These are phyloP conservation scores for Ammodytes dubius DNA, from an alignment of 2,113 vertebrate genomes.

Conservation along the genomic window DNA sequence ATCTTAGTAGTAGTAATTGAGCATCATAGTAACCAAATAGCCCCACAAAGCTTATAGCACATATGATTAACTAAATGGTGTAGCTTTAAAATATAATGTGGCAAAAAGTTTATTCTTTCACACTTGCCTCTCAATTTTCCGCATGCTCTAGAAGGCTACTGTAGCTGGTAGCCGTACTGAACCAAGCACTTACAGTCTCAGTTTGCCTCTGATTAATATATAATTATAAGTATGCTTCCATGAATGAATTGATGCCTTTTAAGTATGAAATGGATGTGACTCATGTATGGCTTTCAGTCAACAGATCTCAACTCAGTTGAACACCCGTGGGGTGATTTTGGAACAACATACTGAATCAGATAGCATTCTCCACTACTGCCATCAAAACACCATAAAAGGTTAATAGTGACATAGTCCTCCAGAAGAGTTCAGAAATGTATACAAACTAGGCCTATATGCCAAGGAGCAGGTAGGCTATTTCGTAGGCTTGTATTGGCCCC, in stretches of 20 bases:
- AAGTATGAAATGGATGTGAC: background rate
- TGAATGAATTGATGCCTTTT: no score
- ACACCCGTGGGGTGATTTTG: background rate
- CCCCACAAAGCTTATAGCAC: background rate
- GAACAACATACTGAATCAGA: background rate
- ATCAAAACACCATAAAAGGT: background rate
- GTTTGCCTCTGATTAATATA: background rate
- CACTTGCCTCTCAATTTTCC: no score
- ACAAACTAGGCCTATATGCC: background rate
- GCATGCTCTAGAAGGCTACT: background rate
- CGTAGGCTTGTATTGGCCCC: background rate
- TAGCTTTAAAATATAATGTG: background rate
- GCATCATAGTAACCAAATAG: background rate
- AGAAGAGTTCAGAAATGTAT: background rate
- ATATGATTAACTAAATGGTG: background rate
- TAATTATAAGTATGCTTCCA: no score
- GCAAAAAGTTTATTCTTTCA: conserved; percentile 17
- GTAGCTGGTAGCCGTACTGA: background rate
- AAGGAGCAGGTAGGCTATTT: background rate
- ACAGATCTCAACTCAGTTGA: background rate
- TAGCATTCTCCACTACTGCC: background rate
- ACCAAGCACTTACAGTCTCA: background rate
- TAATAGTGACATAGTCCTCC: background rate
- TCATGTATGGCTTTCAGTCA: background rate
- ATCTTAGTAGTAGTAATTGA: background rate